A percentile compares a stretch with the other conserved stretches of the same genome.
Conservation (phyloP, 1,140 invertebrate genomes). For the Alviniconcha marisindica region DNA sequence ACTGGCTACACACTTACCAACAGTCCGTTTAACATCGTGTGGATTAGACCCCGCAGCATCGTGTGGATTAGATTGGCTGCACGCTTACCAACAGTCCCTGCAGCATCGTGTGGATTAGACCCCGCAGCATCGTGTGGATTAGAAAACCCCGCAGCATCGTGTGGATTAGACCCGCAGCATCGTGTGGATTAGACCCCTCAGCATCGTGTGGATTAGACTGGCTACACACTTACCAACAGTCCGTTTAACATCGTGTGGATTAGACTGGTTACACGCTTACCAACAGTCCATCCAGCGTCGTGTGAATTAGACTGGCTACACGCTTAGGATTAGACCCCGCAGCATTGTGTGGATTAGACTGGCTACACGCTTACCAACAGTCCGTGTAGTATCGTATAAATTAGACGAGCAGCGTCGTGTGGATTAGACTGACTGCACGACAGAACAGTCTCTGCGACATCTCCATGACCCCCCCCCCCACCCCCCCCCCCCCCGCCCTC, state of each 20-base stretch:
- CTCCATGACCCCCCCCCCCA: too few relatives aligned
- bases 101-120: constrained; percentile 1
- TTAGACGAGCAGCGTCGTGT: background rate
- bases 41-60: background rate
- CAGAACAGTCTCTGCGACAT: background rate
- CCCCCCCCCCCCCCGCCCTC: too few relatives aligned
- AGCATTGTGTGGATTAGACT: background rate
- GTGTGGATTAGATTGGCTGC: too few relatives aligned
- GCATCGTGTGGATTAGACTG: constrained; percentile 43
- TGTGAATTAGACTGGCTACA: too few relatives aligned
- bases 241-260: background rate
- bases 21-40: too few relatives aligned
- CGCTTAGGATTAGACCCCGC: background rate
- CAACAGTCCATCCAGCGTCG: too few relatives aligned
- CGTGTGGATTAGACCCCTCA: background rate
- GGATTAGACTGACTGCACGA: constrained; percentile 52
- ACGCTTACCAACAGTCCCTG: too few relatives aligned
- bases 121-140: background rate
- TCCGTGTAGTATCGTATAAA: background rate
- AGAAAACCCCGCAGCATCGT: background rate
- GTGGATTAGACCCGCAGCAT: background rate
- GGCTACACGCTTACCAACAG: too few relatives aligned
- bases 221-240: constrained; percentile 40
- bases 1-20: constrained; percentile 50
- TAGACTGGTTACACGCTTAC: too few relatives aligned